Percentiles rank a stretch among this genome's conserved stretches.
Conservation (phyloP, 1,140 invertebrate species). For the Ridgeia piscesae region DNA sequence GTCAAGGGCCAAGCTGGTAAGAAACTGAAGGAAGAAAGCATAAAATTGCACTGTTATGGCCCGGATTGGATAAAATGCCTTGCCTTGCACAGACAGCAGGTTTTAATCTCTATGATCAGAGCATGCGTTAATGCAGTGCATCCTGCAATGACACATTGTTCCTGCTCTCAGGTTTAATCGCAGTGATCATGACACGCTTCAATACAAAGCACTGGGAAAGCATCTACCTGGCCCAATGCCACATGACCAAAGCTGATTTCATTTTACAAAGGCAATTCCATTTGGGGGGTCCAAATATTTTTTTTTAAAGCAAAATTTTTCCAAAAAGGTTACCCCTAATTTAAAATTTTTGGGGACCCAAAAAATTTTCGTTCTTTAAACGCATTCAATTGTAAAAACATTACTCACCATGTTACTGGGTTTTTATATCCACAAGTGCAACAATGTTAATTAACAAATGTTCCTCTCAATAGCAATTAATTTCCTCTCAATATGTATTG, state of each 20-base stretch:
- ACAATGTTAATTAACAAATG: too few species aligned
- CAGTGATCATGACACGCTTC: not conserved
- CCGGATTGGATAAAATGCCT: not conserved
- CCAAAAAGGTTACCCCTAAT: too few species aligned
- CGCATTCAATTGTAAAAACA: too few species aligned
- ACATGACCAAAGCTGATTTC: not conserved
- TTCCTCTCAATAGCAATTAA: too few species aligned
- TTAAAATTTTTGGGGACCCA: too few species aligned
- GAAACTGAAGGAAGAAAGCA: not conserved
- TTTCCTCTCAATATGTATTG: too few species aligned
- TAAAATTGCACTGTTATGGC: not conserved
- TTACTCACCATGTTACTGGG: too few species aligned
- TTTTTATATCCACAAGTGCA: too few species aligned
- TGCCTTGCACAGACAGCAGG: not conserved
- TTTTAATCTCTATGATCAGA: not conserved
- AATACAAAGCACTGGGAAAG: not conserved
- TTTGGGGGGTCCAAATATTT: not conserved
- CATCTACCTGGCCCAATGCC: not conserved
- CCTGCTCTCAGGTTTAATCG: not conserved
- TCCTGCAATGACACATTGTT: not conserved
- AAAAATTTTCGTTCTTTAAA: too few species aligned
- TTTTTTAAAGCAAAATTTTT: too few species aligned
- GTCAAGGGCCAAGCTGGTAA: too few species aligned
- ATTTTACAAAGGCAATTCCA: not conserved
- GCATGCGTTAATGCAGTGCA: not conserved